Conservation (phyloP, 1,140 invertebrate genomes). For the Brachionus sp. region DNA sequence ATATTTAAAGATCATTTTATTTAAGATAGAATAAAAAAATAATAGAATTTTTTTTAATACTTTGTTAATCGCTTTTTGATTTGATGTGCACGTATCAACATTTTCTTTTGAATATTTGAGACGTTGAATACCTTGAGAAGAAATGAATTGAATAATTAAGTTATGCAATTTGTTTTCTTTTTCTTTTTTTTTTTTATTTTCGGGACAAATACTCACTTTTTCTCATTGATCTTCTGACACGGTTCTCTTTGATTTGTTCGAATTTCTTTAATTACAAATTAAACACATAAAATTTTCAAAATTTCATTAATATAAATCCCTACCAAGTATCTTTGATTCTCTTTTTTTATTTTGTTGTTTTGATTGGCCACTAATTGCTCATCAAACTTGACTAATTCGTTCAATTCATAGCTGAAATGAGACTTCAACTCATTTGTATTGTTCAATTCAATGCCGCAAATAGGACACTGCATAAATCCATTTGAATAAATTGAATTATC, state of each 20-base stretch:
- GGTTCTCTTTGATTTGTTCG: slow-evolving; percentile 16
- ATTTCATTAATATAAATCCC: not conserved
- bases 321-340: not conserved
- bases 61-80: slow-evolving; percentile 23
- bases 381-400: not conserved
- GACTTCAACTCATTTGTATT: not conserved
- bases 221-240: not conserved
- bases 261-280: not conserved
- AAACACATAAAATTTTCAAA: not conserved
- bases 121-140: slow-evolving; percentile 12
- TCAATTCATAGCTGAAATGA: not conserved
- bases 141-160: not conserved
- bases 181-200: not conserved
- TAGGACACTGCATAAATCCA: slow-evolving; percentile 17
- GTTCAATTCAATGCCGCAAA: not conserved
- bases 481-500: slow-evolving; percentile 34
- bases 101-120: slow-evolving; percentile 31
- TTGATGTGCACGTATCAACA: slow-evolving; percentile 11
- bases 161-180: not conserved
- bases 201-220: not conserved
- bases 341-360: not conserved
- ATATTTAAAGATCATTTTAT: not conserved
- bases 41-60: not conserved
- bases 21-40: not conserved
- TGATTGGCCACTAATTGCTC: not conserved